Evolutionary conservation across 2,113 vertebrate species (phyloP), one percentile per base, ranked within the genome.

Genomic region (Chionis minor): DNA sequence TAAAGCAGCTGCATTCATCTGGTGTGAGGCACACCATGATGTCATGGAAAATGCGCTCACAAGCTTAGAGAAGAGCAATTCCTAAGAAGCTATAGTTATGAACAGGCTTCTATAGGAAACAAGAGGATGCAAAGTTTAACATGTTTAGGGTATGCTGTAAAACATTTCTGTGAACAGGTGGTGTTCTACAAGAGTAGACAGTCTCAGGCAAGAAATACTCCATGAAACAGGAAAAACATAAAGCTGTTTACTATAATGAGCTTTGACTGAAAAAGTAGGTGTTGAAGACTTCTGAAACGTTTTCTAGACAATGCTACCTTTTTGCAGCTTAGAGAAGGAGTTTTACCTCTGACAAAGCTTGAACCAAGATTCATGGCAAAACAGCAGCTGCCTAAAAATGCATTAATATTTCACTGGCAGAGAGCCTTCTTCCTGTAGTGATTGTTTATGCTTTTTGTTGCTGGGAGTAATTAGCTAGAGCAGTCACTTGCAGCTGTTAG

Each of bases 401-500:
- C 91, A 94, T 97, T 98, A 97, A 95, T 98, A 96, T 97, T 98
- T 98, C 87, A 91, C 74, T 90, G 81, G 69, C 88, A 96, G 82
- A 96, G 45, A 87, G 58, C 94, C 78, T 92, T 92, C 90, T 97
- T 97, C 82, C 96, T 96, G 93, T 92, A 97, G 91, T 54, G 74
- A 95, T 96, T 97, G 90, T 98, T 98, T 96, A 93, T 97, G 72
- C 27, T 88, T 98, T 97, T 94, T 95, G 93, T 97, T 95, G 65
- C 91, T 96, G 95, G 59, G 88, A 97, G 94, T 97, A 98, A 98
- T 98, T 98, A 97, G 94, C 96, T 94, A 52, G 96, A 97, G 92
- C 86, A 96, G 97, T 97, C 93, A 94, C 91, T 96, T 97, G 94
- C 97, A 98, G 97, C 96, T 98, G 97, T 96, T 98, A 71, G 69